These are phyloP conservation scores for Nibea albiflora DNA, from an alignment of 2,113 vertebrate species.

Conservation along the genomic window DNA sequence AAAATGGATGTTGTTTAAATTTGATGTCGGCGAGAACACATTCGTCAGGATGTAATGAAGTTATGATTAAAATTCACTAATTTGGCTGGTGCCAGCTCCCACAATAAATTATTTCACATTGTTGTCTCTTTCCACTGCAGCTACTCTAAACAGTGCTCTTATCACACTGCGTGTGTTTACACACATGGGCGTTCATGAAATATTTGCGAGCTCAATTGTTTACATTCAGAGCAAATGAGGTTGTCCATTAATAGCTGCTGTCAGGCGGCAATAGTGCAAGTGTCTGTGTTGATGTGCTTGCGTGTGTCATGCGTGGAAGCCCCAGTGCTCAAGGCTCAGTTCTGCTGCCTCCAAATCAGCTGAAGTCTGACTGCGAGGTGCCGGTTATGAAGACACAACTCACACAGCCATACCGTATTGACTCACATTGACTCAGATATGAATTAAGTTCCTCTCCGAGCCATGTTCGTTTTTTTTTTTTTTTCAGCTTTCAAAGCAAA, in stretches of 20 bases:
- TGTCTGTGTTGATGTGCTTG: conserved; percentile 29
- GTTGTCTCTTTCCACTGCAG: conserved; percentile 45
- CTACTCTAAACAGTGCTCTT: conserved; percentile 61
- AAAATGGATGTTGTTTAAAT: conserved; percentile 45
- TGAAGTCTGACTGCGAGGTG: conserved; percentile 49
- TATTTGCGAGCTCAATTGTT: conserved; percentile 73
- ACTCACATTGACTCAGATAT: conserved; percentile 38
- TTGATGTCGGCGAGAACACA: conserved; percentile 38
- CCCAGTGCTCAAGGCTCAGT: conserved; percentile 44
- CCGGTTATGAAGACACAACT: conserved; percentile 43
- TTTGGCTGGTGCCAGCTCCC: conserved; percentile 57
- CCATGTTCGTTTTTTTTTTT: background rate
- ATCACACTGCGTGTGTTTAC: conserved; percentile 65
- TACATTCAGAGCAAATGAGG: conserved; percentile 75
- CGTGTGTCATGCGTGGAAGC: conserved; percentile 46
- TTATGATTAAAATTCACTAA: conserved; percentile 62
- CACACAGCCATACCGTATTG: conserved; percentile 7
- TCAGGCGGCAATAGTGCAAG: conserved; percentile 59
- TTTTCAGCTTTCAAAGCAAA: conserved; percentile 44
- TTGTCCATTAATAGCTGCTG: conserved; percentile 75
- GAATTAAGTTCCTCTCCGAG: conserved; percentile 12
- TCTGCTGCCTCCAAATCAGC: conserved; percentile 57
- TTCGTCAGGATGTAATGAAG: conserved; percentile 54
- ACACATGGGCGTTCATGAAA: conserved; percentile 71
- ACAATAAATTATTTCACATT: conserved; percentile 57